Evolutionary conservation across 1,140 invertebrate species (phyloP).

Genomic region (Telenomus remus): DNA sequence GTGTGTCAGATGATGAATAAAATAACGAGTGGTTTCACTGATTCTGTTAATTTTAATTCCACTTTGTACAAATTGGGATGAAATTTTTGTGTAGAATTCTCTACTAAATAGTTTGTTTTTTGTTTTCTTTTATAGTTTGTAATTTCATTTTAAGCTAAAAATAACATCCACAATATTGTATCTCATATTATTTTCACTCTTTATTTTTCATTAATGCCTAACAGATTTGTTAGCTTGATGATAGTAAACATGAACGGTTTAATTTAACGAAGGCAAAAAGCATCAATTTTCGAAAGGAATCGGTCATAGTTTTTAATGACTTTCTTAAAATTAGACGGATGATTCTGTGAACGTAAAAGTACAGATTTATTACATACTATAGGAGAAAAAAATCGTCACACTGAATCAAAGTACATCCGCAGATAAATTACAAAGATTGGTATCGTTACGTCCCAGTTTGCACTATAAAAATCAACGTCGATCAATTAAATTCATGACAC

Average conservation of each 20-base stretch:
- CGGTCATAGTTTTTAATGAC: too few relatives aligned
- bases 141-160: background rate
- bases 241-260: background rate
- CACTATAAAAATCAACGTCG: too few relatives aligned
- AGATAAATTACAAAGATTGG: slow-evolving; percentile 13
- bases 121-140: background rate
- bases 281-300: too few relatives aligned
- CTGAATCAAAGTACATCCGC: slow-evolving; percentile 2
- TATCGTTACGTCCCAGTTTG: slow-evolving; percentile 21
- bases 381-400: background rate
- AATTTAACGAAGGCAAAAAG: background rate
- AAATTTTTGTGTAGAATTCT: background rate
- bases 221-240: too few relatives aligned
- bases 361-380: background rate
- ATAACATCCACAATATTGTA: too few relatives aligned
- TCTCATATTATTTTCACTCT: too few relatives aligned
- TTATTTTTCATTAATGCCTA: too few relatives aligned
- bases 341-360: slow-evolving; percentile 7
- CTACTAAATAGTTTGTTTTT: too few relatives aligned
- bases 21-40: slow-evolving; percentile 44
- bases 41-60: background rate
- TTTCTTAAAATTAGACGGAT: background rate
- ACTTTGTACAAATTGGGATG: background rate
- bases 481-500: background rate
- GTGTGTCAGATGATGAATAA: slow-evolving; percentile 59